Base-by-base conservation (phyloP, 2,113 vertebrate genomes). In the Phaethornis superciliosus region DNA sequence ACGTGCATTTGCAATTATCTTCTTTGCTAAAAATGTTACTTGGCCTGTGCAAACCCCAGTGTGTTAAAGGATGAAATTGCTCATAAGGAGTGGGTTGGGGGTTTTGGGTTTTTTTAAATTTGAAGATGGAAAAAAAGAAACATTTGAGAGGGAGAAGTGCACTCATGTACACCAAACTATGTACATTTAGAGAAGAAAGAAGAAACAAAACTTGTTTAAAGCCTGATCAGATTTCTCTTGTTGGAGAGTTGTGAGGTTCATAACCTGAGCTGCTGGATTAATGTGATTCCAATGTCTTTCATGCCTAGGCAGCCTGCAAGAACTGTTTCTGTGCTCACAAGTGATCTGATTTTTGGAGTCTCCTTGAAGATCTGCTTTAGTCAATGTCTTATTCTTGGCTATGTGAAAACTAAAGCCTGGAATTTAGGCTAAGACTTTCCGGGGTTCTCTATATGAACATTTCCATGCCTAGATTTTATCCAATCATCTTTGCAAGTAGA, bases 31-130 rank as follows among this genome's bases (percentile, higher is more conserved):
- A 97, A 96, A 64, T 44, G 75, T 94, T 94, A 79, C 51, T 84
- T 91, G 92, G 92, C 91, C 90, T 81, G 83, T 74, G 68, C 60
- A 95, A 94, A 92, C 58, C 20, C 68, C 71, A 60, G 21, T 54
- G n/a, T 89, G 67, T 85, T 94, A 59, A 85, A 93, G 79, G 56
- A 88, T 95, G 55, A 93, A 95, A 93, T 96, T 94, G 76, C 93
- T 94, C 35, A 21, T 51, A 72, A 90, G 42, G 82, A 92, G 78
- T 85, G 33, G 42, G 47, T 89, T 42, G 32, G 70, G 30, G 35
- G 85, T 95, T 95, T 93, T 52, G 35, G 35, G 72, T 83, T 62
- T 76, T 60, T 82, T 94, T 24, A 63, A 42, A 40, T 40, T 40
- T 40, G 40, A 87, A 86, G n/a, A 71, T 8, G 16, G 7, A 30